Evolutionary conservation across 92 coral and sea anemone genomes (phyloP), one percentile per base, ranked within the genome.

Genomic region (Pocillopora grandis): DNA sequence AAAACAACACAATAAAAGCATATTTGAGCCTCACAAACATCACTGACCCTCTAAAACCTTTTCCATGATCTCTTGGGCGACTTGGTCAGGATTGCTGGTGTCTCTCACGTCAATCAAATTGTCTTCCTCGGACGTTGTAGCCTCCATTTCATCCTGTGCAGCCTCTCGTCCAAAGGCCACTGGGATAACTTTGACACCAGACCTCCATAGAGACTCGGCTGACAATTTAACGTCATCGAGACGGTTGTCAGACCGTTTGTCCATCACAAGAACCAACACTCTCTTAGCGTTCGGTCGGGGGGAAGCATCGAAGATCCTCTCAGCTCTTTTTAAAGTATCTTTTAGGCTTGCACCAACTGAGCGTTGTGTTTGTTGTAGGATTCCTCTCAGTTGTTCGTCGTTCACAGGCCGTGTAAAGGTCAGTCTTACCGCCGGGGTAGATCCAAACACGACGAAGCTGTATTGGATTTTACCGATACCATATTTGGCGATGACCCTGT

Each of bases 221-320:
- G 91, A 80, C 65, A 60, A 64, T 27, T 35, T 72, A 12, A 90
- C 72, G 58, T 84, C 88, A 36, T 87, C 75, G 42, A 70, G 60
- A 37, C 73, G 78, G 11, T 91, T 82, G 65, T 85, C 92, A 17
- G 94, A 89, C 71, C 69, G 62, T 56, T 85, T 91, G 57, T 95
- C 98, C 58, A 96, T 92, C 85, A 96, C 88, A 17, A 96, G 83
- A 27, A 96, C 90, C 55, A 96, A 75, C 37, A 90, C 90, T 74
- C 92, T 90, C 63, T 81, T 85, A 37, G 96, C 93, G 48, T 83
- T 93, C 15, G 81, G 79, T 8, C 98, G 96, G 18, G 92, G 88
- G 42, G 88, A 87, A 69, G 90, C 70, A 21, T 90, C 84, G 66
- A 96, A 92, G 78, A 93, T 58, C 57, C 80, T 85, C 23, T 81